These are phyloP conservation scores for Oncorhynchus mykiss DNA, from an alignment of 2,113 vertebrate species.

Conservation along the genomic window DNA sequence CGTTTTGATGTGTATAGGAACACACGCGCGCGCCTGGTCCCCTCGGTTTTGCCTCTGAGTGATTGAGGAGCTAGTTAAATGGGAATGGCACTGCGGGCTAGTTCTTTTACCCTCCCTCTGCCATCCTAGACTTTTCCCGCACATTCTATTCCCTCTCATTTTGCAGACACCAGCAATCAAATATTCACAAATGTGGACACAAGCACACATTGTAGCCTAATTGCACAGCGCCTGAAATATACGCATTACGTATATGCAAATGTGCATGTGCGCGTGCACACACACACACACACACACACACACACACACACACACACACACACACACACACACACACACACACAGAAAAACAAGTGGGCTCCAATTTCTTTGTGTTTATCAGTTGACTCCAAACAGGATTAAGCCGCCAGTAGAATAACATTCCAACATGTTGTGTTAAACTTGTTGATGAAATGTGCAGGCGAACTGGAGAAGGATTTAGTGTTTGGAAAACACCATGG, in stretches of 20 bases:
- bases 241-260: background rate
- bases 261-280: too few species aligned
- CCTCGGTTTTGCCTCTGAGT: constrained; percentile 2
- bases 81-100: constrained; percentile 39
- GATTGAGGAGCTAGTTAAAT: constrained; percentile 56
- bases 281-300: too few species aligned
- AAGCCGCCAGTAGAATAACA: constrained; percentile 59
- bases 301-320: background rate
- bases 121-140: constrained; percentile 8
- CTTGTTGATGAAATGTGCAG: constrained; percentile 69
- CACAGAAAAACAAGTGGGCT: constrained; percentile 16
- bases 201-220: constrained; percentile 32
- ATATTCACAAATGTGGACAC: constrained; percentile 22
- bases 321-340: constrained; percentile 3
- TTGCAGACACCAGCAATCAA: constrained; percentile 48
- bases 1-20: constrained; percentile 35
- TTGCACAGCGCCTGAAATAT: constrained; percentile 23
- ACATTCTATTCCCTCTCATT: constrained; percentile 34
- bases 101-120: constrained; percentile 36
- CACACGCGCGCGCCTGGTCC: too few species aligned
- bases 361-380: constrained; percentile 57
- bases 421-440: constrained; percentile 68
- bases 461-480: constrained; percentile 59
- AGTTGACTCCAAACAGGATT: constrained; percentile 59
- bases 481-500: constrained; percentile 54